Evolutionary conservation across 1,140 invertebrate genomes (phyloP).

Genomic region (Pinna nobilis): DNA sequence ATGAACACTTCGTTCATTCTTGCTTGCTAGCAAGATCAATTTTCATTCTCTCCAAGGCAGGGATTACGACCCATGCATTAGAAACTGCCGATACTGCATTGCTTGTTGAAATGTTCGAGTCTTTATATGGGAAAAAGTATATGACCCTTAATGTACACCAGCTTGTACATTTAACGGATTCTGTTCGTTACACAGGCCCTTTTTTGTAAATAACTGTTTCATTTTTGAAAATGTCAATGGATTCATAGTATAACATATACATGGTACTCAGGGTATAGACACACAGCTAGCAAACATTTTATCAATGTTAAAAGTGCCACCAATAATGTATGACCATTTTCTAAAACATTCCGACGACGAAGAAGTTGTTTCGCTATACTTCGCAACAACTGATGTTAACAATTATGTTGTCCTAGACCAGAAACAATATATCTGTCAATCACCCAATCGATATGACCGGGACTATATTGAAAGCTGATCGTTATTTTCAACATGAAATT

Average conservation of each 20-base stretch:
- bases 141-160: constrained; percentile 44
- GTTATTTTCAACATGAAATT: no score
- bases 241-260: constrained; percentile 42
- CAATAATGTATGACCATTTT: constrained; percentile 15
- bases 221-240: constrained; percentile 48
- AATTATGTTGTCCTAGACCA: constrained; percentile 26
- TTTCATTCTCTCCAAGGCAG: constrained; percentile 37
- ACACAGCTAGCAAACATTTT: constrained; percentile 28
- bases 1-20: constrained; percentile 35
- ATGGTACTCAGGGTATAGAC: constrained; percentile 40
- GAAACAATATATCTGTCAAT: constrained; percentile 38
- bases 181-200: constrained; percentile 40
- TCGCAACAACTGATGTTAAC: constrained; percentile 32
- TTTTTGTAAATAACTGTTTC: constrained; percentile 49
- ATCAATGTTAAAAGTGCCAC: constrained; percentile 18
- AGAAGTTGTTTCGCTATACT: constrained; percentile 13
- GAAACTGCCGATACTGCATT: constrained; percentile 16
- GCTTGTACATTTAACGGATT: constrained; percentile 39
- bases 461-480: no score
- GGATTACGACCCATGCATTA: constrained; percentile 27
- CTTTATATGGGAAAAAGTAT: constrained; percentile 33
- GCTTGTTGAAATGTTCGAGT: constrained; percentile 26
- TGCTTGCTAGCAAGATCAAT: constrained; percentile 32
- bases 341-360: constrained; percentile 19
- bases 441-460: no score